Percentiles rank a stretch among this genome's conserved stretches.
phyloP scores from a whole-genome alignment of 2,113 vertebrate species.

The Phyllostomus hastatus region DNA sequence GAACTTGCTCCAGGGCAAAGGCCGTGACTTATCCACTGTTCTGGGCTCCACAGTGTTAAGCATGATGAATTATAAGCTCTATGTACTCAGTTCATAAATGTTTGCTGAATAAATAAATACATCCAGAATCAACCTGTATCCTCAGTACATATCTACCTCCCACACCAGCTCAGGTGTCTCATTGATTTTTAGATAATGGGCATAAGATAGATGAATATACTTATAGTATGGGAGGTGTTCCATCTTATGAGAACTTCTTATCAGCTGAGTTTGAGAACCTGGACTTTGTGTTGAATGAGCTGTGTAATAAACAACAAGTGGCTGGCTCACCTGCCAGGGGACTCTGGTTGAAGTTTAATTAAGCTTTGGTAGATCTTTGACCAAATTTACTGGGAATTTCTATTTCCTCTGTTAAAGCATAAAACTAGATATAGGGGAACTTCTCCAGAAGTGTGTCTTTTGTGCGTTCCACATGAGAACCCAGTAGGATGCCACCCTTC shows the following conservation, averaged over 20 bases:
- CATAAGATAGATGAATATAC: no score
- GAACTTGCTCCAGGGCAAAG: neutral
- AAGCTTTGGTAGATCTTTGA: neutral
- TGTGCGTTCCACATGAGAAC: conserved; percentile 56
- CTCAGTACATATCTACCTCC: no score
- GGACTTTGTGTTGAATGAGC: neutral
- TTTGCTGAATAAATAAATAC: neutral
- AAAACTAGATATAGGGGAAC: conserved; percentile 31
- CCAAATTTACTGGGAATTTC: neutral
- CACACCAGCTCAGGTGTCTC: neutral
- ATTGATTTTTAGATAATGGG: neutral
- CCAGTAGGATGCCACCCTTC: neutral
- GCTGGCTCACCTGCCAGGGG: no score
- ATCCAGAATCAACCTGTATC: neutral
- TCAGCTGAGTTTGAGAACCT: neutral
- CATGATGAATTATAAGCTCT: neutral
- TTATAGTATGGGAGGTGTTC: fast-evolving
- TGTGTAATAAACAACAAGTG: fast-evolving
- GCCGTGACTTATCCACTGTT: neutral
- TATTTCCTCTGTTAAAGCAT: conserved; percentile 34
- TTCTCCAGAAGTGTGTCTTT: conserved; percentile 26
- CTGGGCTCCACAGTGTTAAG: neutral
- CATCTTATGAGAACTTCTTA: neutral
- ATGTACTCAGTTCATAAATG: neutral
- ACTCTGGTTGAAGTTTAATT: neutral